Percentiles rank a stretch among this genome's conserved stretches.
These are phyloP conservation scores for Paramormyrops kingsleyae DNA, from an alignment of 2,113 vertebrate genomes.

Conservation along the genomic window DNA sequence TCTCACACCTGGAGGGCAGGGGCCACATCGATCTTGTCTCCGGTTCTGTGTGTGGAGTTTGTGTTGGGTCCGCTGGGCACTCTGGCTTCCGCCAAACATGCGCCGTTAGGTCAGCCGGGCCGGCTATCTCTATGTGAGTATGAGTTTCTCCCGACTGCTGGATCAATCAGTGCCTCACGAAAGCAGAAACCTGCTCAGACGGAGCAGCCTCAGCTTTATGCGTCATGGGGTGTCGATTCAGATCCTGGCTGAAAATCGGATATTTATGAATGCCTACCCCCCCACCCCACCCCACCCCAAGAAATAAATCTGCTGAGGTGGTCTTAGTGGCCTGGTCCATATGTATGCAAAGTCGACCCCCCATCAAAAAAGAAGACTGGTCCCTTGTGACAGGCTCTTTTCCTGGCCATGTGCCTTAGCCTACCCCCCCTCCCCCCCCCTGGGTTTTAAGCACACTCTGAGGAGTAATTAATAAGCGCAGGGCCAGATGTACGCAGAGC, in stretches of 20 bases:
- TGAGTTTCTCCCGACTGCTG: neutral
- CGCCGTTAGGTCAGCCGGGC: neutral
- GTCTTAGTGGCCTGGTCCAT: slow-evolving; percentile 45
- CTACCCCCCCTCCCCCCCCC: neutral
- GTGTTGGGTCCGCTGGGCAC: neutral
- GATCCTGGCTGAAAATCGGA: slow-evolving; percentile 51
- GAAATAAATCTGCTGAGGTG: slow-evolving; percentile 55
- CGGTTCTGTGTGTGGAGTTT: neutral
- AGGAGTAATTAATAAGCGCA: slow-evolving; percentile 56
- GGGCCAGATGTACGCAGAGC: slow-evolving; percentile 46
- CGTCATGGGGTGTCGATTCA: neutral
- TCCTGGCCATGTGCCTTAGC: slow-evolving; percentile 41
- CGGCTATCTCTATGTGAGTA: neutral
- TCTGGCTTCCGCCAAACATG: neutral
- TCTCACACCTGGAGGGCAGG: neutral
- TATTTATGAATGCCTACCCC: slow-evolving; percentile 48
- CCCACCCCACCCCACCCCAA: slow-evolving; percentile 46
- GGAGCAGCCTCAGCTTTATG: neutral
- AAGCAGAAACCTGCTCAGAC: neutral
- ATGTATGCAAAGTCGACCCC: neutral
- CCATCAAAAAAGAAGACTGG: slow-evolving; percentile 26
- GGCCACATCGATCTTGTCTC: neutral
- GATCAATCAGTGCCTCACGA: neutral
- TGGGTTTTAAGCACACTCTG: slow-evolving; percentile 41
- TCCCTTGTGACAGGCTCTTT: slow-evolving; percentile 50